These are phyloP conservation scores for Eulithis prunata DNA, from an alignment of 2,888 invertebrate genomes.

Conservation along the genomic window DNA sequence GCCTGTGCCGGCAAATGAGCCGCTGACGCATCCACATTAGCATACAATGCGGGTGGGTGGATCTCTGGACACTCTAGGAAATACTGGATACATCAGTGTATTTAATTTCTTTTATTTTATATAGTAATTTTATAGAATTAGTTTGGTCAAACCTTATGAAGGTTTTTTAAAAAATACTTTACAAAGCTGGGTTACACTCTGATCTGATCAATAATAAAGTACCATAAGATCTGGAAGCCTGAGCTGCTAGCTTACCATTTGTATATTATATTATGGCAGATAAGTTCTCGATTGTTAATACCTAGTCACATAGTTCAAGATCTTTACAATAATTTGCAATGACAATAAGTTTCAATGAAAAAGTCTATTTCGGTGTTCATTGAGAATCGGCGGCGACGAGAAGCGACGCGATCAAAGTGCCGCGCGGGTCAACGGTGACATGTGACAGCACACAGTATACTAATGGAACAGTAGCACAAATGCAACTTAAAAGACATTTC, in stretches of 20 bases:
- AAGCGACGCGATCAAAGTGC: slow-evolving; percentile 23
- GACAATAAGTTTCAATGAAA: slow-evolving; percentile 17
- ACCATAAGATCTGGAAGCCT: no score
- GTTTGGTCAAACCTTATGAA: no score
- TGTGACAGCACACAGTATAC: background rate
- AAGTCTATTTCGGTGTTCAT: slow-evolving; percentile 24
- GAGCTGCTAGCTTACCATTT: no score
- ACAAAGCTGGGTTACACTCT: no score
- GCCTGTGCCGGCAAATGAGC: slow-evolving; percentile 20
- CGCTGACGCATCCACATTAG: slow-evolving; percentile 49
- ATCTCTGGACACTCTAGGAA: background rate
- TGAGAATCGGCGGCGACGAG: slow-evolving; percentile 13
- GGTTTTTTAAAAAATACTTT: background rate
- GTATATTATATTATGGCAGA: no score
- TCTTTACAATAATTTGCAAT: background rate
- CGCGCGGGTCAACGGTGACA: slow-evolving; percentile 18
- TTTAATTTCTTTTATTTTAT: background rate
- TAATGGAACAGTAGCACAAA: slow-evolving; percentile 3
- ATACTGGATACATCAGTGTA: background rate
- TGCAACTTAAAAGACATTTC: no score
- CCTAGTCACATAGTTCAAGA: no score
- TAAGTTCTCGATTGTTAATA: background rate
- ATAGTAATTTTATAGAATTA: background rate
- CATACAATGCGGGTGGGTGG: slow-evolving; percentile 60
- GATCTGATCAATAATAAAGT: no score